Base-by-base conservation (phyloP, 2,113 vertebrate species). In the Nyctibius bracteatus region DNA sequence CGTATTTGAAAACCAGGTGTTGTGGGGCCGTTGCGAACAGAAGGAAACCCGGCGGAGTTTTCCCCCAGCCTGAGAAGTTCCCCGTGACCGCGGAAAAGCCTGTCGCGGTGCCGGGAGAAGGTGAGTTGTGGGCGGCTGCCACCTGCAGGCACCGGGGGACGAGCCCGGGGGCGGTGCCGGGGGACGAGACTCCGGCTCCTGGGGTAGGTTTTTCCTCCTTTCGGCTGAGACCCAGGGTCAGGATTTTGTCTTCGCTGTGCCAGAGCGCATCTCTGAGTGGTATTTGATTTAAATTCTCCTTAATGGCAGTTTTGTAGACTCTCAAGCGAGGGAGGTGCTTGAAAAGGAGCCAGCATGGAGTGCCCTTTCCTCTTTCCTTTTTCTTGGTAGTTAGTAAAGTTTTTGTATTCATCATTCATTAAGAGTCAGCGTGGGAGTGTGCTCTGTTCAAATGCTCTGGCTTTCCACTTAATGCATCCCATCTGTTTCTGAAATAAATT, bases 401-500 rank as follows among this genome's bases (percentile, higher is more conserved):
- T 98, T 98, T 97, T 97, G 95, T 97, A 96, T 97, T 98, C 97
- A 98, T 98, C 98, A 93, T 90, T 98, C 97, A 98, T 97, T 78
- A 33, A 95, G 89, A 98, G 93, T 97, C 98, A 97, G 95, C 95
- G 88, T 97, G 96, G 94, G 97, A 98, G 95, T 95, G 96, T 97
- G 92, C 96, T 98, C 98, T 97, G 86, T 97, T 98, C 97, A 97
- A 98, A 98, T 8, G 65, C 91, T 96, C 95, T 96, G 97, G 95
- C 97, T 98, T 98, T 98, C 98, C 96, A 94, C 97, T 98, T 98
- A 98, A 98, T 98, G 98, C 94, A 98, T 98, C 98, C 98, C 98
- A 98, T 98, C 98, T 98, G 98, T 98, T 98, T 98, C 98, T 97
- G 97, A 98, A 98, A 98, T 98, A 98, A 98, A 98, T 98, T 98